These are phyloP conservation scores for Diadophis punctatus DNA, from an alignment of 2,113 vertebrate genomes.

Conservation along the genomic window DNA sequence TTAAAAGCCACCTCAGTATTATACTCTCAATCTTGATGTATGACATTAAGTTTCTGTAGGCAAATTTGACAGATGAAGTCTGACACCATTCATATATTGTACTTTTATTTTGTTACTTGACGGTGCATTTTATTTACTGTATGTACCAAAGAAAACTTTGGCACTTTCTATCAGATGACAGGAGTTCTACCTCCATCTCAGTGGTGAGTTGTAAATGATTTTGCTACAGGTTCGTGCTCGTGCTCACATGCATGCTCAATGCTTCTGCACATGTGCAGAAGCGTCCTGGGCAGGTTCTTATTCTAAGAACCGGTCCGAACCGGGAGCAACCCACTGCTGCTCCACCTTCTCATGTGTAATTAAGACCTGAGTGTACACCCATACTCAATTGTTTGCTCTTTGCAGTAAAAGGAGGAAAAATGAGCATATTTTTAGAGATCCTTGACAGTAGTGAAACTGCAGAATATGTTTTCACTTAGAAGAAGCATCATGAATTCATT, in stretches of 20 bases:
- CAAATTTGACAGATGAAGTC: conserved; percentile 54
- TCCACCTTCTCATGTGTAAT: conserved; percentile 58
- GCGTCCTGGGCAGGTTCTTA: no score
- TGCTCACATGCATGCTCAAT: no score
- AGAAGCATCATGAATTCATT: conserved; percentile 60
- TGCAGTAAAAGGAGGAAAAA: conserved; percentile 56
- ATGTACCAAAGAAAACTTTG: conserved; percentile 49
- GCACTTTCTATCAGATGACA: conserved; percentile 39
- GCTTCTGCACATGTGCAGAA: no score
- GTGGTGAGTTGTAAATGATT: no score
- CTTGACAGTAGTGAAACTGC: conserved; percentile 67
- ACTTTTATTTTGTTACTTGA: conserved; percentile 25
- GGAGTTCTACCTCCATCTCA: conserved; percentile 45
- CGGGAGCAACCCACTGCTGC: background rate
- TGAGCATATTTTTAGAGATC: conserved; percentile 55
- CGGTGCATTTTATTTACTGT: conserved; percentile 35
- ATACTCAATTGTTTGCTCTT: conserved; percentile 40
- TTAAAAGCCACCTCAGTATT: background rate
- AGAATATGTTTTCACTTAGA: conserved; percentile 65
- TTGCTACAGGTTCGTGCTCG: no score
- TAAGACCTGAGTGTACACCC: conserved; percentile 4
- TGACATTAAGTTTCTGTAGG: conserved; percentile 17
- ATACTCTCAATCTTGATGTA: conserved; percentile 2
- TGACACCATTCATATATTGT: conserved; percentile 63
- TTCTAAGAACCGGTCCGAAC: no score